Evolutionary conservation across 2,888 invertebrate species (phyloP).

Genomic region (Chydorus sphaericus): DNA sequence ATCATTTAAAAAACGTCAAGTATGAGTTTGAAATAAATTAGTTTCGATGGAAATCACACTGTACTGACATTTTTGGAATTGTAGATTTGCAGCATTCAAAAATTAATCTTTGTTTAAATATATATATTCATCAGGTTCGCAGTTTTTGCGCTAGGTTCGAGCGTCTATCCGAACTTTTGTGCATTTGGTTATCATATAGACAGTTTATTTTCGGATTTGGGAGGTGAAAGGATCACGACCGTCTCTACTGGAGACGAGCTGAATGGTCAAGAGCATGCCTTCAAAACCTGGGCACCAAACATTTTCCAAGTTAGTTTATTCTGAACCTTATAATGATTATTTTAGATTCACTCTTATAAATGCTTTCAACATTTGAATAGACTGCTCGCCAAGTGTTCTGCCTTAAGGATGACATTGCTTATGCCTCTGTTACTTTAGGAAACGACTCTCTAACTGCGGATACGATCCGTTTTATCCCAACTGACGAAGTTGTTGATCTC

Average conservation of each 20-base stretch:
- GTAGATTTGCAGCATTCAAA: too few relatives aligned
- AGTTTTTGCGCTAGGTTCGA: slow-evolving; percentile 85
- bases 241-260: slow-evolving; percentile 83
- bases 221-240: slow-evolving; percentile 71
- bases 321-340: too few relatives aligned
- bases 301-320: slow-evolving; percentile 65
- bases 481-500: too few relatives aligned
- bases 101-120: too few relatives aligned
- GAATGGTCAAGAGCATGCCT: slow-evolving; percentile 90
- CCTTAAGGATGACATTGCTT: slow-evolving; percentile 71
- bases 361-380: too few relatives aligned
- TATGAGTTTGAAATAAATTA: too few relatives aligned
- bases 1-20: too few relatives aligned
- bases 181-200: slow-evolving; percentile 89
- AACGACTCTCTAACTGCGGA: slow-evolving; percentile 32
- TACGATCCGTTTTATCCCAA: slow-evolving; percentile 62
- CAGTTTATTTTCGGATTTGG: slow-evolving; percentile 74
- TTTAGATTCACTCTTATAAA: too few relatives aligned
- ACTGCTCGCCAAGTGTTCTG: slow-evolving; percentile 87
- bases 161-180: slow-evolving; percentile 92
- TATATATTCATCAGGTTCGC: slow-evolving; percentile 47
- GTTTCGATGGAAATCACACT: too few relatives aligned
- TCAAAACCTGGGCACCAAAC: slow-evolving; percentile 78
- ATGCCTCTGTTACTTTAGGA: slow-evolving; percentile 58
- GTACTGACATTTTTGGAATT: too few relatives aligned